Conservation (phyloP, 1,140 invertebrate genomes). For the Lamellibrachia luymesi region DNA sequence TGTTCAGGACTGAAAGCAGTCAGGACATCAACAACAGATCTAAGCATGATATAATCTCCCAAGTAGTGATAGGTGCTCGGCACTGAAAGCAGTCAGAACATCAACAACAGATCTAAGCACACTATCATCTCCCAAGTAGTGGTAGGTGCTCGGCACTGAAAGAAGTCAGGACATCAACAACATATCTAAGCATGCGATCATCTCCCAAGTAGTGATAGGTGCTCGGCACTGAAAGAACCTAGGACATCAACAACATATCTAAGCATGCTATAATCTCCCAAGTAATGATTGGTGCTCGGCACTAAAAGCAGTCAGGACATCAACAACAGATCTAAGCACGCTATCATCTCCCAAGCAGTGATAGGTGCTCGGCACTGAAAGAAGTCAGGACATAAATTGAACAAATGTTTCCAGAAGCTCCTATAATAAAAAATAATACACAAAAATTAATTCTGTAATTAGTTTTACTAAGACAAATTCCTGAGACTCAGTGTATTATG, state of each 20-base stretch:
- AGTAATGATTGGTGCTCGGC: not conserved
- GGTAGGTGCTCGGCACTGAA: not conserved
- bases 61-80: not conserved
- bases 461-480: not conserved
- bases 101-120: not conserved
- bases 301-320: not conserved
- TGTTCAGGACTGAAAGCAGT: not conserved
- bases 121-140: not conserved
- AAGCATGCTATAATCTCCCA: not conserved
- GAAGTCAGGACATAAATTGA: not conserved
- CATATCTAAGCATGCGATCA: not conserved
- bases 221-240: not conserved
- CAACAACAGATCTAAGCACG: not conserved
- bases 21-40: not conserved
- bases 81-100: not conserved
- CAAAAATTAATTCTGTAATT: not conserved
- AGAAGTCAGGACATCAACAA: not conserved
- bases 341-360: not conserved
- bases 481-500: not conserved
- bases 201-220: not conserved
- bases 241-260: not conserved
- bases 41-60: too few species aligned
- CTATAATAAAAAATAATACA: not conserved
- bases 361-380: not conserved
- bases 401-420: not conserved